Conservation (phyloP, 1,140 invertebrate species). For the Trichomalopsis sarcophagae region DNA sequence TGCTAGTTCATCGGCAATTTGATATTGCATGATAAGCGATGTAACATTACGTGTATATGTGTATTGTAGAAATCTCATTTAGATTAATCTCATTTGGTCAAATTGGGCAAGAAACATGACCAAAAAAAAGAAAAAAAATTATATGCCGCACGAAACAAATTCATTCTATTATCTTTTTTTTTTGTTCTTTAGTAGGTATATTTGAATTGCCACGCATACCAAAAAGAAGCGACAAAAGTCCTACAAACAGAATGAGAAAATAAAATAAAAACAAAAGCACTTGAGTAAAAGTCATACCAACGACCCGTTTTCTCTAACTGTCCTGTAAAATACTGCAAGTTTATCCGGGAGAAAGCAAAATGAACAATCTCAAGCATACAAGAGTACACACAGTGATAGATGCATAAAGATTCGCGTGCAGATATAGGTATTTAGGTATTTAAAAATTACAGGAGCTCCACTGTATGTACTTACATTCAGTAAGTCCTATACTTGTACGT, state of each 20-base stretch:
- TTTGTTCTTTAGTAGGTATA: conserved; percentile 26
- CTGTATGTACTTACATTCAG: conserved; percentile 44
- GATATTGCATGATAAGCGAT: conserved; percentile 46
- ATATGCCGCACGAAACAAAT: not conserved
- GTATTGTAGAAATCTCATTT: conserved; percentile 50
- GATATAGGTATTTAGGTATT: conserved; percentile 31
- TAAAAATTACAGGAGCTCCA: conserved; percentile 31
- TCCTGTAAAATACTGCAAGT: conserved; percentile 41
- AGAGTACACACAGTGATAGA: conserved; percentile 38
- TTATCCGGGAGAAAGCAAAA: conserved; percentile 26
- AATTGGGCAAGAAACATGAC: conserved; percentile 41
- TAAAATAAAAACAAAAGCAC: conserved; percentile 17
- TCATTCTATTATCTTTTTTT: conserved; percentile 30
- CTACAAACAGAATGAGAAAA: not conserved
- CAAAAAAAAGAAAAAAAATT: not conserved
- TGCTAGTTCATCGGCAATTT: conserved; percentile 29
- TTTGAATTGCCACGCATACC: not conserved
- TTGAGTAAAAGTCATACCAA: not conserved
- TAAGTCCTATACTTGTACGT: conserved; percentile 39
- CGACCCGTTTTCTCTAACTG: not conserved
- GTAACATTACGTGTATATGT: conserved; percentile 47
- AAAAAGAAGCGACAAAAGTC: conserved; percentile 6
- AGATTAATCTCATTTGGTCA: conserved; percentile 41
- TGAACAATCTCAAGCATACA: conserved; percentile 30
- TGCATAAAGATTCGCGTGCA: conserved; percentile 42